Evolutionary conservation across 2,797 vertebrate species (phyloP).

Genomic region (Serranus cabrilla): DNA sequence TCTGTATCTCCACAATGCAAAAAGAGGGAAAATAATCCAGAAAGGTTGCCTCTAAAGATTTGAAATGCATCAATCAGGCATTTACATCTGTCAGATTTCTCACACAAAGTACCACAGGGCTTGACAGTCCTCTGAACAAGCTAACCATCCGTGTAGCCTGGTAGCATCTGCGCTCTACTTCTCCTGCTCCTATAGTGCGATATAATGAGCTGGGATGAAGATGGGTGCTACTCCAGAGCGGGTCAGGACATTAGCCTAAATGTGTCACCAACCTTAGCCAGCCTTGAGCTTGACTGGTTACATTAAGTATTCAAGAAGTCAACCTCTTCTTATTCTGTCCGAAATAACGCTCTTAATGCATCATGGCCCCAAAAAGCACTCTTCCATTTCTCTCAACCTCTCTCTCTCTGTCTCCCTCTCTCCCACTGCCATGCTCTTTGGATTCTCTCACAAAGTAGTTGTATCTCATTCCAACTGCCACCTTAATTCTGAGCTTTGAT

Average conservation of each 20-base stretch:
- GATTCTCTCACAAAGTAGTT: conserved; percentile 43
- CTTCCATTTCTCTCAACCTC: conserved; percentile 53
- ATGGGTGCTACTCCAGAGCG: conserved; percentile 41
- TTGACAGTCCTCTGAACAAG: conserved; percentile 43
- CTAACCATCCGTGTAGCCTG: conserved; percentile 51
- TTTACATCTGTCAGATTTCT: conserved; percentile 68
- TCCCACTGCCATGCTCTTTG: conserved; percentile 32
- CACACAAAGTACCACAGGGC: conserved; percentile 37
- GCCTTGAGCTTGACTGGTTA: conserved; percentile 64
- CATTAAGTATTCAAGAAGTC: conserved; percentile 71
- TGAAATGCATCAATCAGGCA: conserved; percentile 64
- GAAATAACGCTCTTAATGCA: conserved; percentile 33
- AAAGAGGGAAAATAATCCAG: neutral
- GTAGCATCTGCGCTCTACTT: conserved; percentile 61
- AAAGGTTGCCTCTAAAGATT: conserved; percentile 26
- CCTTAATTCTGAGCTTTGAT: conserved; percentile 32
- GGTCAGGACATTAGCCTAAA: conserved; percentile 72
- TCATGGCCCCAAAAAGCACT: conserved; percentile 41
- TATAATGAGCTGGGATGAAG: conserved; percentile 65
- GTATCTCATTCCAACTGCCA: conserved; percentile 39
- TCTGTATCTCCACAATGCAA: neutral
- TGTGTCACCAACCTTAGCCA: conserved; percentile 70
- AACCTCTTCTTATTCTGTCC: conserved; percentile 52
- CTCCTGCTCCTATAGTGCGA: conserved; percentile 42
- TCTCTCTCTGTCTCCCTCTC: conserved; percentile 21